Evolutionary conservation across 1,140 invertebrate species (phyloP), one percentile per base, ranked within the genome.

Genomic region (Pseudomyrmex flavicornis): DNA sequence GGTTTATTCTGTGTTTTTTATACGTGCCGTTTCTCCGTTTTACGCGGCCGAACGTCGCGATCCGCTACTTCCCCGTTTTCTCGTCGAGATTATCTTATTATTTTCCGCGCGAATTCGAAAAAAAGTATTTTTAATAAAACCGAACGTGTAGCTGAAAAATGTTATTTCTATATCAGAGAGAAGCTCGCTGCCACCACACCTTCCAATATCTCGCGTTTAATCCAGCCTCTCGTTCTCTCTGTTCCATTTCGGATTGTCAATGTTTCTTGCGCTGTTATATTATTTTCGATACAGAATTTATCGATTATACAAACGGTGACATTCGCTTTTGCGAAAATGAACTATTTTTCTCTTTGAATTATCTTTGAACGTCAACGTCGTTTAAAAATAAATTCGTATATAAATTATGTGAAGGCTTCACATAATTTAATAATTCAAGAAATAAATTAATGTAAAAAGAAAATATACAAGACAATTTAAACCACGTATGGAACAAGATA

Each of bases 41-140:
- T 50, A 48, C 15, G 44, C 62, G 52, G 26, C 44, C 58, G n/a
- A 44, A 58, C 52, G 63, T 63, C 48, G 22, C 9, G 13, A 15
- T 15, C 13, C 61, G 22, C 58, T n/a, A 0, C 1, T 54, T 35
- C 5, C 15, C 10, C 46, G 35, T 52, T 17, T 1, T 10, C 20
- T 61, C 15, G n/a, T 56, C 50, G 44, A 8, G 48, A 22, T 56
- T 66, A 58, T 58, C 69, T 79, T 35, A 35, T 7, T 35, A 22
- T 22, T 22, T 22, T 35, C 7, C 35, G 7, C 35, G 20, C 44
- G 8, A 79, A 22, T 48, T 44, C 12, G 70, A 80, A 50, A 80
- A 80, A 80, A 72, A 10, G 35, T 35, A 35, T 35, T 80, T 72
- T 80, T 72, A 80, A 80, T 80, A 80, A 80, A 80, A 80, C 12